These are phyloP conservation scores for Galemys pyrenaicus DNA, from an alignment of 2,113 vertebrate species.

Conservation along the genomic window DNA sequence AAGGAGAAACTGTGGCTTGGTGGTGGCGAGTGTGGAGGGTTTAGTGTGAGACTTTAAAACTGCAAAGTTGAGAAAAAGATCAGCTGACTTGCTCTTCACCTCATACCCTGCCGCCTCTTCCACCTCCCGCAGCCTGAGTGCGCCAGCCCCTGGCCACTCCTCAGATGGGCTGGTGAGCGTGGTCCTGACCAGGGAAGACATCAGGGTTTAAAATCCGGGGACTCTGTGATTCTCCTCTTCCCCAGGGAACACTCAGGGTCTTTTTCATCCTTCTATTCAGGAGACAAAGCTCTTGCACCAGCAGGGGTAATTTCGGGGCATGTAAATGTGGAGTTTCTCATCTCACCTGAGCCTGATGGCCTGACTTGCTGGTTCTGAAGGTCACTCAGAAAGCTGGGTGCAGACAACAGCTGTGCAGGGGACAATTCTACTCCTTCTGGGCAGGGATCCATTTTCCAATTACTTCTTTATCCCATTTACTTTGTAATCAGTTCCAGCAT, in stretches of 20 bases:
- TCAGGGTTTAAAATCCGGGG: neutral
- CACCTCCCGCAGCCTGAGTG: neutral
- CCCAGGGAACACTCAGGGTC: neutral
- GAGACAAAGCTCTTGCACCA: constrained; percentile 46
- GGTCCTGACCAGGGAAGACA: neutral
- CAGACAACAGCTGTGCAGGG: neutral
- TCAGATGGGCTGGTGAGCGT: neutral
- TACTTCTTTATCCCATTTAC: constrained; percentile 76
- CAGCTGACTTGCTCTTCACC: too few species aligned
- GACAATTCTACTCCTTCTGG: constrained; percentile 49
- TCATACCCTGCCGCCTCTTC: neutral
- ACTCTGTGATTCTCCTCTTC: neutral
- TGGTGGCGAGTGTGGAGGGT: neutral
- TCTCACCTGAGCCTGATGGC: neutral
- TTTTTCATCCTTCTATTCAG: constrained; percentile 3
- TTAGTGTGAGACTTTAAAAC: too few species aligned
- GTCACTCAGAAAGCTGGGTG: constrained; percentile 35
- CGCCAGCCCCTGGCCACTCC: too few species aligned
- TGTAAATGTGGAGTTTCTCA: constrained; percentile 51
- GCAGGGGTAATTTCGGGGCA: constrained; percentile 47
- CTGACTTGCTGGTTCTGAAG: neutral
- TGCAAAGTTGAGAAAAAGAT: neutral
- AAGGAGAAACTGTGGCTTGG: neutral
- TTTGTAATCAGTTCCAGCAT: constrained; percentile 68
- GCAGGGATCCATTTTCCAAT: constrained; percentile 71